phyloP scores from a whole-genome alignment of 2,888 invertebrate genomes.

The Tromatobia lineatoria region DNA sequence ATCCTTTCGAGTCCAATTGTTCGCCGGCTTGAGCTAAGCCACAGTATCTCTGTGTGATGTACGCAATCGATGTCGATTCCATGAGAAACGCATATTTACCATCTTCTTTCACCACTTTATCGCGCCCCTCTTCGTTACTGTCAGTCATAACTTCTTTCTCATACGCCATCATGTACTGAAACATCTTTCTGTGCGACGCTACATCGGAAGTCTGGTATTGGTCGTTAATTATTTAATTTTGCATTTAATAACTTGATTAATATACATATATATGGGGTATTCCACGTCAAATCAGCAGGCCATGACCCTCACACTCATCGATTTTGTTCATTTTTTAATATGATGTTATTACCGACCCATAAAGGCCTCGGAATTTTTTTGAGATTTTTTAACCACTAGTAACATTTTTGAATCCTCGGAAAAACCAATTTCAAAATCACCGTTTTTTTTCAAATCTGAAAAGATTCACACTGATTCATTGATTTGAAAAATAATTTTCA shows the following conservation, averaged over 20 bases:
- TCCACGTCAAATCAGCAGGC: too few relatives aligned
- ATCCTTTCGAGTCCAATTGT: constrained; percentile 93
- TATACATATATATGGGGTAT: too few relatives aligned
- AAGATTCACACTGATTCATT: too few relatives aligned
- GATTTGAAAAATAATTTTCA: too few relatives aligned
- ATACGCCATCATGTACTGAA: constrained; percentile 91
- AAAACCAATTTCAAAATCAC: too few relatives aligned
- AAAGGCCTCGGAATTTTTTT: too few relatives aligned
- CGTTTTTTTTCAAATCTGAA: too few relatives aligned
- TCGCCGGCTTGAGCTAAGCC: constrained; percentile 91
- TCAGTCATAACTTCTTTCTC: constrained; percentile 87
- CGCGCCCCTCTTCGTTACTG: constrained; percentile 90
- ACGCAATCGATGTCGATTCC: constrained; percentile 96
- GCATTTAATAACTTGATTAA: not conserved
- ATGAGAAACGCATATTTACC: constrained; percentile 94
- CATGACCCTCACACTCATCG: too few relatives aligned
- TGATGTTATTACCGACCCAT: too few relatives aligned
- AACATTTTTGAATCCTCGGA: too few relatives aligned
- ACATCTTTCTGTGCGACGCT: constrained; percentile 93
- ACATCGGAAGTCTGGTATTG: constrained; percentile 90
- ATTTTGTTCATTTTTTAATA: too few relatives aligned
- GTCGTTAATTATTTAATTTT: not conserved
- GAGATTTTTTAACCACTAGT: too few relatives aligned
- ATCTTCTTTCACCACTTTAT: constrained; percentile 85
- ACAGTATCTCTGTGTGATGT: constrained; percentile 92